Evolutionary conservation across 2,113 vertebrate species (phyloP).

Genomic region (Etheostoma spectabile): DNA sequence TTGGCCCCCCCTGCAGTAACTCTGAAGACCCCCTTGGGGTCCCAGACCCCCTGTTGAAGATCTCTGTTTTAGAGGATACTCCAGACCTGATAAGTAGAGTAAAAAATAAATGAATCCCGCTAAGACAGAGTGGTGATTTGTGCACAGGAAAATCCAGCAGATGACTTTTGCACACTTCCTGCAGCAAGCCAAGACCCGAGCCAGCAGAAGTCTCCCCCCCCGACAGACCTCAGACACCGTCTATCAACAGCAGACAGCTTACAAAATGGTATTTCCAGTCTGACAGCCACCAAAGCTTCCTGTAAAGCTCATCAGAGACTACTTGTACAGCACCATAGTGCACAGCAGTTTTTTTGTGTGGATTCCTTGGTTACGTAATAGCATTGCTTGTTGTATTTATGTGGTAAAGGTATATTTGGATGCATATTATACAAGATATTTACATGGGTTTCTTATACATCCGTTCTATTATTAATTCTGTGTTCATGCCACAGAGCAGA

Average conservation of each 20-base stretch:
- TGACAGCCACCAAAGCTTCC: slow-evolving; percentile 7
- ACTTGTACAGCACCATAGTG: not conserved
- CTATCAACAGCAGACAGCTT: slow-evolving; percentile 43
- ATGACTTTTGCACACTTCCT: slow-evolving; percentile 63
- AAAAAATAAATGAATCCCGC: slow-evolving; percentile 60
- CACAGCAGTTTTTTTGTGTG: not conserved
- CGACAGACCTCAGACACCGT: slow-evolving; percentile 21
- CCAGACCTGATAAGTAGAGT: slow-evolving; percentile 39
- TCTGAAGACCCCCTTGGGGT: no score
- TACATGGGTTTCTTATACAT: not conserved
- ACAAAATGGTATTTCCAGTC: slow-evolving; percentile 35
- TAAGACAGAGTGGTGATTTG: slow-evolving; percentile 44
- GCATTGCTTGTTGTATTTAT: not conserved
- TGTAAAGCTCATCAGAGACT: slow-evolving; percentile 17
- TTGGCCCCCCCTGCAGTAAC: no score
- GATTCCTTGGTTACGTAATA: not conserved
- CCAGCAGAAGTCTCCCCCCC: slow-evolving; percentile 27
- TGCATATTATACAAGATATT: not conserved
- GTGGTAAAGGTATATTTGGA: not conserved
- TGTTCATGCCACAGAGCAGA: not conserved
- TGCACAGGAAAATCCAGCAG: slow-evolving; percentile 53
- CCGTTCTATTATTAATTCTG: not conserved
- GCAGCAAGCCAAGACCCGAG: slow-evolving; percentile 26
- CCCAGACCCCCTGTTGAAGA: no score
- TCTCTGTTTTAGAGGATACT: slow-evolving; percentile 3